Conservation (phyloP, 2,113 vertebrate genomes). For the Entelurus aequoreus region DNA sequence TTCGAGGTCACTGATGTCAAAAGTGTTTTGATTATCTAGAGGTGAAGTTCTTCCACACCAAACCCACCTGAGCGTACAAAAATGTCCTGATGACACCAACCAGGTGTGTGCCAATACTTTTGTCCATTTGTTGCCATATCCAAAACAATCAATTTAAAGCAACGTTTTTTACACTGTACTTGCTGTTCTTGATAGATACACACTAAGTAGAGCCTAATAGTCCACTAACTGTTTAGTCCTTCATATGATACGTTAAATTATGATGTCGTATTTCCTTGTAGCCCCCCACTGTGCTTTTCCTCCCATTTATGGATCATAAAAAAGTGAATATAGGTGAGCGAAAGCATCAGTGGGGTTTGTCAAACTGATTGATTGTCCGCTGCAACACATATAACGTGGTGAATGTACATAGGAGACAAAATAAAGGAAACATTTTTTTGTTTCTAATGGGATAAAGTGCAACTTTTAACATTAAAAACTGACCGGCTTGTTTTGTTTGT, state of each 20-base stretch:
- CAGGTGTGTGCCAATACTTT: not conserved
- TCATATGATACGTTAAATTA: not conserved
- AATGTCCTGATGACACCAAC: not conserved
- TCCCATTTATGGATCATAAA: not conserved
- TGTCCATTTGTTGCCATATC: not conserved
- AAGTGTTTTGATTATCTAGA: too few species aligned
- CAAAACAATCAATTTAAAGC: not conserved
- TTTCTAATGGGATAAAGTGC: not conserved
- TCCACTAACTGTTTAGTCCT: not conserved
- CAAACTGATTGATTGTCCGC: not conserved
- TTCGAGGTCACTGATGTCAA: too few species aligned
- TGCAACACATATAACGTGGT: not conserved
- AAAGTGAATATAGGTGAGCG: not conserved
- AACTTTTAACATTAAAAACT: not conserved
- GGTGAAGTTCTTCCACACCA: too few species aligned
- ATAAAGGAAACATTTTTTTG: not conserved
- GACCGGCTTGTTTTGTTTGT: too few species aligned
- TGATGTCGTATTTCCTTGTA: not conserved
- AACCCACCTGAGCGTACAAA: too few species aligned
- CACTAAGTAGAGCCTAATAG: not conserved
- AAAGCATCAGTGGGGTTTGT: conserved; percentile 9
- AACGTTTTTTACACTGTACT: not conserved
- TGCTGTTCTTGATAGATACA: not conserved
- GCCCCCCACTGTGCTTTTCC: conserved; percentile 24
- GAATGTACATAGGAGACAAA: not conserved